phyloP scores from a whole-genome alignment of 2,113 vertebrate genomes.

The Falcunculus frontatus region DNA sequence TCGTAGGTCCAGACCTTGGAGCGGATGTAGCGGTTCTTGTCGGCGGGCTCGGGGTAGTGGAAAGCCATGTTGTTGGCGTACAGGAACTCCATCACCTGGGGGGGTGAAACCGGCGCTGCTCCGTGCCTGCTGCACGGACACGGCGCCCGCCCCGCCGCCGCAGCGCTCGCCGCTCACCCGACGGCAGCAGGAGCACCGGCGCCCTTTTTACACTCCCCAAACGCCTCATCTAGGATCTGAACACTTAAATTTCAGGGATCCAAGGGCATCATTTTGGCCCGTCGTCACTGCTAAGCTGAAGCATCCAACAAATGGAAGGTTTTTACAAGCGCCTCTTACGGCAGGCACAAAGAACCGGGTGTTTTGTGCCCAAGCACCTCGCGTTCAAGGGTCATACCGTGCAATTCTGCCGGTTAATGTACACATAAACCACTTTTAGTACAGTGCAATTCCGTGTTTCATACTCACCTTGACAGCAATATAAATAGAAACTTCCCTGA shows the following conservation, averaged over 20 bases:
- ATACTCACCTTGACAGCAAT: slow-evolving; percentile 89
- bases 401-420: background rate
- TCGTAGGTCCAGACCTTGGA: slow-evolving; percentile 85
- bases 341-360: background rate
- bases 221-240: fast-evolving
- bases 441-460: background rate
- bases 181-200: no score
- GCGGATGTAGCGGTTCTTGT: slow-evolving; percentile 82
- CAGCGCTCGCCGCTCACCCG: no score
- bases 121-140: background rate
- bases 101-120: fast-evolving
- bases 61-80: slow-evolving; percentile 95
- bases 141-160: no score
- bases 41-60: slow-evolving; percentile 89
- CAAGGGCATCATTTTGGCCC: fast-evolving
- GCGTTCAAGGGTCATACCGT: fast-evolving
- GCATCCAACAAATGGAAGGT: fast-evolving
- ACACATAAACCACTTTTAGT: background rate
- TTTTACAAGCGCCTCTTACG: fast-evolving
- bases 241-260: background rate
- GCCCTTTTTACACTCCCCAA: no score
- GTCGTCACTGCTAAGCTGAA: fast-evolving
- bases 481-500: slow-evolving; percentile 92
- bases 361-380: background rate
- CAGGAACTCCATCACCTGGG: slow-evolving; percentile 87